A percentile compares a stretch with the other conserved stretches of the same genome.
Evolutionary conservation across 2,113 vertebrate genomes (phyloP).

Genomic region (Rhinogobius similis): DNA sequence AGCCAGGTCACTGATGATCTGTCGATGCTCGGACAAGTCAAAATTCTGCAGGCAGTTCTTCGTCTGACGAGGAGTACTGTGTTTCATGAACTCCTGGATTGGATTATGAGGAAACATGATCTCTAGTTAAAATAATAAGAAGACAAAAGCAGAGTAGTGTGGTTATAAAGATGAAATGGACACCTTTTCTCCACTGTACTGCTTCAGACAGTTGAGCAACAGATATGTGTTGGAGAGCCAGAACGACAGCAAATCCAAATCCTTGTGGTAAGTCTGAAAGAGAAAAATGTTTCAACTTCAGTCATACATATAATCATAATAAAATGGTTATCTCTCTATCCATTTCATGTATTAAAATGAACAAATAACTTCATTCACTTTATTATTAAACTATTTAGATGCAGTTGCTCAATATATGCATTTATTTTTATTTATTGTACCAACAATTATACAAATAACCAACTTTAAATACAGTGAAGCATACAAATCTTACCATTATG

Average conservation of each 20-base stretch:
- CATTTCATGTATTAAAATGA: background rate
- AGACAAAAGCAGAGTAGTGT: background rate
- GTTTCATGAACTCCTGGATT: conserved; percentile 87
- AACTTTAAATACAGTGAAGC: background rate
- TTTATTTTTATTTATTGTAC: background rate
- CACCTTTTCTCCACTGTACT: conserved; percentile 98
- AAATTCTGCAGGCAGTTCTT: conserved; percentile 94
- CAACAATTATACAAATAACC: background rate
- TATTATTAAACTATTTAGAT: no score
- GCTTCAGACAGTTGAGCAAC: conserved; percentile 95
- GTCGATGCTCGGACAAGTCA: conserved; percentile 93
- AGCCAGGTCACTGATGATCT: conserved; percentile 92
- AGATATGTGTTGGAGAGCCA: conserved; percentile 93
- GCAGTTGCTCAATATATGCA: no score
- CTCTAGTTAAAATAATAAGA: background rate
- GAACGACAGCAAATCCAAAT: conserved; percentile 91
- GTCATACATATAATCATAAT: no score
- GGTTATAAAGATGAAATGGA: conserved; percentile 12
- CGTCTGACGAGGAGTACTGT: conserved; percentile 86
- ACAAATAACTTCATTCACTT: background rate
- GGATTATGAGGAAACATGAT: conserved; percentile 7
- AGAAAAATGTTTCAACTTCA: background rate
- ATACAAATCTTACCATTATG: conserved; percentile 79
- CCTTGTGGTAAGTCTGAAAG: conserved; percentile 84
- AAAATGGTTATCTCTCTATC: no score